These are phyloP conservation scores for Norana najaformis DNA, from an alignment of 2,888 invertebrate genomes.

Conservation along the genomic window DNA sequence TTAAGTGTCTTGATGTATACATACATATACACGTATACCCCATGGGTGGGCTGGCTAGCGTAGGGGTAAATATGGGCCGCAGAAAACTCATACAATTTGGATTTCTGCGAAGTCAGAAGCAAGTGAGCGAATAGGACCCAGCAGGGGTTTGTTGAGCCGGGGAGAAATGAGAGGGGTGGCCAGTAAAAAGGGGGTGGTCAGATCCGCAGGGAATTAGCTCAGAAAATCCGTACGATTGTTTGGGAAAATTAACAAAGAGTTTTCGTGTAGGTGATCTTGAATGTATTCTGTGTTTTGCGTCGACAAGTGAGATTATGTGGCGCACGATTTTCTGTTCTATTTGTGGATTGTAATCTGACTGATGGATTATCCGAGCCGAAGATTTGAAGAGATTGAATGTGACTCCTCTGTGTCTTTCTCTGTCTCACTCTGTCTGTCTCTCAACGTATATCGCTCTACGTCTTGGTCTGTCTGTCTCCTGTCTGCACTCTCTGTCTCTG, in stretches of 20 bases:
- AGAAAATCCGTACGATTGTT: background rate
- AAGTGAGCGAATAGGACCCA: background rate
- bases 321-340: background rate
- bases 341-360: conserved; percentile 3
- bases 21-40: too few relatives aligned
- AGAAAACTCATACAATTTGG: background rate
- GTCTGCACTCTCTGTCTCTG: too few relatives aligned
- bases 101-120: background rate
- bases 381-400: background rate
- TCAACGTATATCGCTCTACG: too few relatives aligned
- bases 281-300: background rate
- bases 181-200: background rate
- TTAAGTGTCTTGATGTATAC: background rate
- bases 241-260: background rate
- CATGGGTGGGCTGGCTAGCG: too few relatives aligned
- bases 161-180: background rate
- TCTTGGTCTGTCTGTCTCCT: too few relatives aligned
- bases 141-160: background rate
- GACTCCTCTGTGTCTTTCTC: background rate
- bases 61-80: background rate
- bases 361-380: background rate
- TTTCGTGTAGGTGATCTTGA: too few relatives aligned
- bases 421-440: too few relatives aligned
- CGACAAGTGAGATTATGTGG: background rate
- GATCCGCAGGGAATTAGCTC: background rate